Evolutionary conservation across 2,888 invertebrate genomes (phyloP).

Genomic region (Hipparchia sbordonii): DNA sequence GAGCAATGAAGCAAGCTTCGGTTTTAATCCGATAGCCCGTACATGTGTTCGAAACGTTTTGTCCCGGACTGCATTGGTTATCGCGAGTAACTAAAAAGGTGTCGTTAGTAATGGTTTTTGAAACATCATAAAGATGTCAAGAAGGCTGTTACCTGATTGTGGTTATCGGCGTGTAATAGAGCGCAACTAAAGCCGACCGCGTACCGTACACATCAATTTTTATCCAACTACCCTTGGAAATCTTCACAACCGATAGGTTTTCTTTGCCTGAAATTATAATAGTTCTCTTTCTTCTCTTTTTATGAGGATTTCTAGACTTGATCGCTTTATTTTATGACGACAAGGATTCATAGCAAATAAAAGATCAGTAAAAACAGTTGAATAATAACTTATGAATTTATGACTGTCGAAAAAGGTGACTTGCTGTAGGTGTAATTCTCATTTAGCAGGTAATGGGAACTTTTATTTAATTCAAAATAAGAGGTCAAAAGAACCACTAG

Average conservation of each 20-base stretch:
- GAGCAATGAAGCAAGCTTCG: slow-evolving; percentile 17
- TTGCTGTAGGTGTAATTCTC: too few species aligned
- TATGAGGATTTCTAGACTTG: too few species aligned
- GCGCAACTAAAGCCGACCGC: slow-evolving; percentile 59
- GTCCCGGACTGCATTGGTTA: slow-evolving; percentile 62
- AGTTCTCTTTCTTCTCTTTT: too few species aligned
- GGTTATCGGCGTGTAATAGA: slow-evolving; percentile 68
- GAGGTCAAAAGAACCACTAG: too few species aligned
- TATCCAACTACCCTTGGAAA: not conserved
- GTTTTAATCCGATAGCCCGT: slow-evolving; percentile 19
- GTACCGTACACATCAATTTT: slow-evolving; percentile 46
- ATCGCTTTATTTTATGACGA: too few species aligned
- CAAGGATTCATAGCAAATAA: too few species aligned
- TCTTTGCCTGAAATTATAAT: too few species aligned
- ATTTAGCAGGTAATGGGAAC: too few species aligned
- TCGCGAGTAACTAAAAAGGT: slow-evolving; percentile 82
- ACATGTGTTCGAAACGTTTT: slow-evolving; percentile 59
- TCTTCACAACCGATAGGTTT: not conserved
- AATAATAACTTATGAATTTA: too few species aligned
- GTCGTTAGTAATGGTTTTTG: slow-evolving; percentile 82
- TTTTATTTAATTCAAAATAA: too few species aligned
- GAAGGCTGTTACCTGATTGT: slow-evolving; percentile 77
- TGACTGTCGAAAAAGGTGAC: too few species aligned
- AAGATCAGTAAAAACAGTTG: too few species aligned
- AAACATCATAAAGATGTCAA: slow-evolving; percentile 83